Percentiles rank a stretch among this genome's conserved stretches.
Evolutionary conservation across 2,888 invertebrate species (phyloP).

Genomic region (Caenorhabditis japonica): DNA sequence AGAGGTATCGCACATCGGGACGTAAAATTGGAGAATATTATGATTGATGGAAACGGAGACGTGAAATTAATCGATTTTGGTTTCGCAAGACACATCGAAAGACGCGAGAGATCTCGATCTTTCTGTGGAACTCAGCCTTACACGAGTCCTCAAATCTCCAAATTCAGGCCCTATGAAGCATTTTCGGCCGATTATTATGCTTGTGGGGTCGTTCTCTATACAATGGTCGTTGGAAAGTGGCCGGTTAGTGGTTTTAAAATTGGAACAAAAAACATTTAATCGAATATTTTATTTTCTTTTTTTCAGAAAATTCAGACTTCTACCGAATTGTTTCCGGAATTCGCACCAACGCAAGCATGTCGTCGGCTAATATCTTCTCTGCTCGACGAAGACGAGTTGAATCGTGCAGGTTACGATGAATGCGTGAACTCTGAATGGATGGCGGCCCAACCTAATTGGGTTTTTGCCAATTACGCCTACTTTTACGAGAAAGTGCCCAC

Average conservation of each 20-base stretch:
- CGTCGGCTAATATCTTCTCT: slow-evolving; percentile 49
- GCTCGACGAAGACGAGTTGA: slow-evolving; percentile 56
- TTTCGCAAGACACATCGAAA: slow-evolving; percentile 62
- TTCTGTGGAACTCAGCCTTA: slow-evolving; percentile 71
- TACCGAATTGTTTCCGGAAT: slow-evolving; percentile 32
- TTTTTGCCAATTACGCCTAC: slow-evolving; percentile 58
- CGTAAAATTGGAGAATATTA: slow-evolving; percentile 66
- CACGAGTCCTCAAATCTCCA: slow-evolving; percentile 56
- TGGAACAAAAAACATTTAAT: not conserved
- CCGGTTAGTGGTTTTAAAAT: slow-evolving; percentile 48
- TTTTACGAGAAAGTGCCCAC: slow-evolving; percentile 48
- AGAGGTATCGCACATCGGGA: slow-evolving; percentile 55
- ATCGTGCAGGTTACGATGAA: slow-evolving; percentile 60
- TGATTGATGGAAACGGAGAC: slow-evolving; percentile 68
- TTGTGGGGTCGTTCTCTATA: slow-evolving; percentile 67
- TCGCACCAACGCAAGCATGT: slow-evolving; percentile 49
- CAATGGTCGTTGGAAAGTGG: slow-evolving; percentile 69
- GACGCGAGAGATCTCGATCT: slow-evolving; percentile 60
- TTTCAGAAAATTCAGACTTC: slow-evolving; percentile 16
- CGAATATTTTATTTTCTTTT: not conserved
- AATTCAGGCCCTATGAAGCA: slow-evolving; percentile 61
- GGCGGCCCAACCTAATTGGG: slow-evolving; percentile 55
- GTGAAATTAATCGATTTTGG: slow-evolving; percentile 70
- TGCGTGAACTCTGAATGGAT: slow-evolving; percentile 64
- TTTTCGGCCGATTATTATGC: slow-evolving; percentile 67